These are phyloP conservation scores for Sesamia inferens DNA, from an alignment of 2,888 invertebrate genomes.

Conservation along the genomic window DNA sequence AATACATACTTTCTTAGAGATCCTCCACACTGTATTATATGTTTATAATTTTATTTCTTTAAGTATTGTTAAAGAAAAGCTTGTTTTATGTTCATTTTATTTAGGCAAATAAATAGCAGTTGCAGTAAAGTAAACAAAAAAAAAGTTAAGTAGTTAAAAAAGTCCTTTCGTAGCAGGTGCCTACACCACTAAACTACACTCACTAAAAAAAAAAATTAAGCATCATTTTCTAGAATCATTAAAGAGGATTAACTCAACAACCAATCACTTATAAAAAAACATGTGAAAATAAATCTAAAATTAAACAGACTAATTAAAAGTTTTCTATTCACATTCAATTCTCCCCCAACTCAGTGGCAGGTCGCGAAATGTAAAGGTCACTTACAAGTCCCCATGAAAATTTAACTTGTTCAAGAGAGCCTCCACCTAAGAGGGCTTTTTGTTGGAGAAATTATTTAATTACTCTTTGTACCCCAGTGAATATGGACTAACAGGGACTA, in stretches of 20 bases:
- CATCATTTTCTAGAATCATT: no score
- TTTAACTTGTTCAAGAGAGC: constrained; percentile 68
- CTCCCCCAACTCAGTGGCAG: constrained; percentile 3
- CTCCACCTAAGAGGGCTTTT: constrained; percentile 65
- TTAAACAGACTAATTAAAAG: constrained; percentile 4
- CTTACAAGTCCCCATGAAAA: constrained; percentile 63
- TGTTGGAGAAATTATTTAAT: constrained; percentile 71
- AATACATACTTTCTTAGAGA: background rate
- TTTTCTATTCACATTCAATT: constrained; percentile 36
- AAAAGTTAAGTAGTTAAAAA: no score
- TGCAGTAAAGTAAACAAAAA: no score
- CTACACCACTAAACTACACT: no score
- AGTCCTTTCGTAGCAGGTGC: no score
- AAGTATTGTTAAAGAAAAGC: background rate
- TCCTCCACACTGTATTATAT: background rate
- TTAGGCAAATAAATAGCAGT: no score
- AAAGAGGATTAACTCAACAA: no score
- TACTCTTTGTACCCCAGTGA: constrained; percentile 52
- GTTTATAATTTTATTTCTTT: background rate
- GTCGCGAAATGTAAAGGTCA: constrained; percentile 47
- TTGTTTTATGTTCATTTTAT: background rate
- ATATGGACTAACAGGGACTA: constrained; percentile 64
- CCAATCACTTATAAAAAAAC: background rate
- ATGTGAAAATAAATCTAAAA: background rate
- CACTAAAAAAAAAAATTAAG: no score